Evolutionary conservation across 1,140 invertebrate species (phyloP), one percentile per base, ranked within the genome.

Genomic region (Drosophila navojoa): DNA sequence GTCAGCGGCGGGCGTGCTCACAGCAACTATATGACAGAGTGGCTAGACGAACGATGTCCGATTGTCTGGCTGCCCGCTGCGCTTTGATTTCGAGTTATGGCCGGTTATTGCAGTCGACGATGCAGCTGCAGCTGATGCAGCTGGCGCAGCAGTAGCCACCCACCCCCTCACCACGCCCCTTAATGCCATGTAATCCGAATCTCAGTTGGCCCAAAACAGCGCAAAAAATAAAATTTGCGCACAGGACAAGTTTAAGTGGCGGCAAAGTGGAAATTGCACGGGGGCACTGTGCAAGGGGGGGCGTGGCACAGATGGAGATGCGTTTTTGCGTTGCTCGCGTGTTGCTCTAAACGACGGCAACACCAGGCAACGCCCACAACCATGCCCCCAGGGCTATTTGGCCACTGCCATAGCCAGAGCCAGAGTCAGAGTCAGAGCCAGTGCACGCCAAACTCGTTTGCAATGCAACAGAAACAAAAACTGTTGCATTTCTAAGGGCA

Each of bases 31-130:
- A 78, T 82, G 81, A 87, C 81, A 82, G 61, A 87, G 82, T 86
- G 82, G 68, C 71, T 50, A 69, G 64, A 44, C 63, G 7, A 22
- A 45, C 54, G 27, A 25, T 55, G 25, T 15, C 32, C 6, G 49
- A 49, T 49, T 69, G 75, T 32, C 49, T 16, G 71, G 44, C 75
- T 78, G 63, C 81, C 77, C 15, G 82, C 79, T 86, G 81, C 58
- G 82, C 68, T 86, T 86, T 86, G 82, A 89, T 82, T 82, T 87
- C 79, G 76, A 89, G 82, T 89, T 87, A 86, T 86, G 87, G 79
- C 76, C 61, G 58, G 72, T 60, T 72, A 68, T 60, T 60, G 64
- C 38, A 64, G 42, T 15, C 42, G 49, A 5, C 44, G 22, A 15
- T 29, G 54, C 63, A 64, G 19, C 15, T 73, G 47, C 59, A 57